phyloP scores from a whole-genome alignment of 2,888 invertebrate species.

The Coremacera marginata region DNA sequence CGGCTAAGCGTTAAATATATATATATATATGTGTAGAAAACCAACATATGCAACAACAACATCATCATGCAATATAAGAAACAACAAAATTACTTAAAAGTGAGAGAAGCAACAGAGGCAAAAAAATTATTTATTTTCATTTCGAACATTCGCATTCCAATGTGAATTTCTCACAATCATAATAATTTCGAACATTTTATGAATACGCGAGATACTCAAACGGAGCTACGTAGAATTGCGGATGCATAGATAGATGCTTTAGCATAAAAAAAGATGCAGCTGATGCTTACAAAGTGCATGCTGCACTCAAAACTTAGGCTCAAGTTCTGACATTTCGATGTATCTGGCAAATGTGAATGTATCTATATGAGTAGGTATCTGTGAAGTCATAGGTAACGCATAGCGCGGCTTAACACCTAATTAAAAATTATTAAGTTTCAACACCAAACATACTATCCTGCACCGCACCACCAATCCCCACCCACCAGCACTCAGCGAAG shows the following conservation, averaged over 20 bases:
- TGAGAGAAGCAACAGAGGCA: constrained; percentile 25
- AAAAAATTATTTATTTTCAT: not conserved
- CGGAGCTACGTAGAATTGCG: not conserved
- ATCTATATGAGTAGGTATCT: not conserved
- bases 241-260: not conserved
- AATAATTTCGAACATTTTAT: constrained; percentile 43
- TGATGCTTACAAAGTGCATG: no score
- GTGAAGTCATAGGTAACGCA: constrained; percentile 13
- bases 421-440: constrained; percentile 16
- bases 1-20: no score
- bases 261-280: no score
- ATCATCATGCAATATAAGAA: not conserved
- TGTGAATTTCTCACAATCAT: constrained; percentile 66
- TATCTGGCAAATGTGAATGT: not conserved
- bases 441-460: not conserved
- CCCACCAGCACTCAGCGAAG: not conserved
- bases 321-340: no score
- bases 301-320: no score
- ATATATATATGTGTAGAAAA: no score
- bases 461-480: not conserved
- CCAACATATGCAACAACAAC: constrained; percentile 19
- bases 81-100: constrained; percentile 17
- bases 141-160: constrained; percentile 57
- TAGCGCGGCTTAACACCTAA: constrained; percentile 20
- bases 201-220: not conserved